Conservation (phyloP, 2,888 invertebrate species). For the Temnothorax rugatulus region DNA sequence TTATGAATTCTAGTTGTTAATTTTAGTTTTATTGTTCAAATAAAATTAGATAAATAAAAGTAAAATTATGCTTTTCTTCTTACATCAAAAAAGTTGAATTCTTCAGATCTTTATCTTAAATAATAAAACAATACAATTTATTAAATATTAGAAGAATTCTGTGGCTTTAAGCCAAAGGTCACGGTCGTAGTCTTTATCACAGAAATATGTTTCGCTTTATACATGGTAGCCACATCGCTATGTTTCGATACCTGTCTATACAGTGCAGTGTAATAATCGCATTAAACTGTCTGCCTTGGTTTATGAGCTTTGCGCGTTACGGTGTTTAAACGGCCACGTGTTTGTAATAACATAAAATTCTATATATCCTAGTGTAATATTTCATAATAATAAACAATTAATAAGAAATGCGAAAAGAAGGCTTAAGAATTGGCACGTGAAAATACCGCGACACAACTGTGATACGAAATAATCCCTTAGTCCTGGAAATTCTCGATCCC, state of each 20-base stretch:
- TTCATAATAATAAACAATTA: background rate
- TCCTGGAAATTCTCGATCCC: background rate
- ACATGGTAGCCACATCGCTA: background rate
- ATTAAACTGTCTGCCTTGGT: constrained; percentile 37
- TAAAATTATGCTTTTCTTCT: background rate
- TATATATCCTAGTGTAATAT: background rate
- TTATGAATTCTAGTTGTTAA: background rate
- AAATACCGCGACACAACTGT: background rate
- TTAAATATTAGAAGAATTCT: background rate
- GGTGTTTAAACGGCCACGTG: background rate
- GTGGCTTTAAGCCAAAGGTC: background rate
- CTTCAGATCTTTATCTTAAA: background rate
- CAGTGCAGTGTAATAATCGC: constrained; percentile 23
- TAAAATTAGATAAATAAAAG: background rate
- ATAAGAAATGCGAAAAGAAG: background rate
- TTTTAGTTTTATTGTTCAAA: background rate
- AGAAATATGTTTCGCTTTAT: background rate
- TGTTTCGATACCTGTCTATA: background rate
- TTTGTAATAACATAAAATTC: constrained; percentile 5
- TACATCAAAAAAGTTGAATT: background rate
- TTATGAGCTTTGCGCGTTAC: constrained; percentile 8
- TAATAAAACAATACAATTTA: background rate
- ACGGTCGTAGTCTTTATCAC: background rate
- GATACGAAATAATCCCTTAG: background rate
- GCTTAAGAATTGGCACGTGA: background rate